Evolutionary conservation across 1,140 invertebrate genomes (phyloP).

Genomic region (Trichomalopsis sarcophagae): DNA sequence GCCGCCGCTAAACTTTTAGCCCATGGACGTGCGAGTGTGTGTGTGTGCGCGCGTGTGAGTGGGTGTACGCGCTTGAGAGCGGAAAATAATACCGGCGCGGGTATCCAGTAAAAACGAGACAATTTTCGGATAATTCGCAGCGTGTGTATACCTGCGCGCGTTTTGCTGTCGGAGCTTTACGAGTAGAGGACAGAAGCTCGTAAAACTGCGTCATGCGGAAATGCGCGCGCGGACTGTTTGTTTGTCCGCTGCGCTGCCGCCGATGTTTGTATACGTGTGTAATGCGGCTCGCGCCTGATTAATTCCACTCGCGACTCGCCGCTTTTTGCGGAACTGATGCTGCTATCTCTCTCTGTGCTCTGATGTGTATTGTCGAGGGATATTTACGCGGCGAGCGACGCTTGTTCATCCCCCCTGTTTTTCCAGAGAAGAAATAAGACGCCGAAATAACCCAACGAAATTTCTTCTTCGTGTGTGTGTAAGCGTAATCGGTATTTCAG

Average conservation of each 20-base stretch:
- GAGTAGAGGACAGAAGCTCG: background rate
- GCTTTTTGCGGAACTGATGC: background rate
- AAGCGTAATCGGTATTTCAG: no score
- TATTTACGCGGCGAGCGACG: no score
- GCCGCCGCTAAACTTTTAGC: constrained; percentile 22
- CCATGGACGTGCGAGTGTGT: background rate
- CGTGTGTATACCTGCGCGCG: background rate
- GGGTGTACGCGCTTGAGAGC: background rate
- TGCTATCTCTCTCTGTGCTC: no score
- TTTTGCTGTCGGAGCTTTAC: constrained; percentile 18
- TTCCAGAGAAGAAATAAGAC: no score
- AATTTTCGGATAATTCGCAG: constrained; percentile 37
- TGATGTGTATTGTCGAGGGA: no score
- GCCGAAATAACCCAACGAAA: no score
- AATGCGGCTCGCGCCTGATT: constrained; percentile 23
- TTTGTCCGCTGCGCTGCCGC: background rate
- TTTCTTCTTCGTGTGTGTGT: no score
- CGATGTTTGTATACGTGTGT: background rate
- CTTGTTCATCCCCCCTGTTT: no score
- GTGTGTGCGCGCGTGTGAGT: background rate
- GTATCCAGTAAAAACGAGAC: constrained; percentile 27
- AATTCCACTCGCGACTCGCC: constrained; percentile 5
- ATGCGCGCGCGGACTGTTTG: constrained; percentile 11
- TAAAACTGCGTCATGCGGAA: constrained; percentile 34
- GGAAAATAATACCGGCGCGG: constrained; percentile 19